These are phyloP conservation scores for Syngnathus scovelli DNA, from an alignment of 2,113 vertebrate species.

Conservation along the genomic window DNA sequence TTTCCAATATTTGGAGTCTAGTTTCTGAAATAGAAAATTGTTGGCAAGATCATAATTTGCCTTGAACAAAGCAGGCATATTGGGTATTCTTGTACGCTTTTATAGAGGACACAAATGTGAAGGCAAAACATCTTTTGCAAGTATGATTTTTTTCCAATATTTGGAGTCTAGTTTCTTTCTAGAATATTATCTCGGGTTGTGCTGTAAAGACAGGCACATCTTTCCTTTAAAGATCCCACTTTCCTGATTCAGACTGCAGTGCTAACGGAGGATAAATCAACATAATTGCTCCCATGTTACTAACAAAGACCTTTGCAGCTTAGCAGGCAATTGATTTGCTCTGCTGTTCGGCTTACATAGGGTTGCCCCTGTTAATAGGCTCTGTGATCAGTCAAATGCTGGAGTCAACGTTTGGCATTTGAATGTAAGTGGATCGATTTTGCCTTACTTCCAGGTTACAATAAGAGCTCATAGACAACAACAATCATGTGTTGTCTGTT, in stretches of 20 bases:
- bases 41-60: too few relatives aligned
- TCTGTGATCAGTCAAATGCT: slow-evolving; percentile 44
- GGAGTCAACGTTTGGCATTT: slow-evolving; percentile 29
- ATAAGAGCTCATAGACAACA: too few relatives aligned
- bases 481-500: too few relatives aligned
- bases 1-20: neutral
- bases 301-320: slow-evolving; percentile 25
- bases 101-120: neutral
- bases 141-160: neutral
- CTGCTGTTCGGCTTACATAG: slow-evolving; percentile 4
- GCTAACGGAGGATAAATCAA: slow-evolving; percentile 8
- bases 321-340: slow-evolving; percentile 27
- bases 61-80: neutral
- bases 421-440: slow-evolving; percentile 30
- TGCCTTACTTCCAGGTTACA: too few relatives aligned
- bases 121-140: neutral
- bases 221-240: neutral
- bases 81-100: too few relatives aligned
- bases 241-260: neutral
- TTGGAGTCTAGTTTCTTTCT: neutral
- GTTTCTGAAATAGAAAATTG: too few relatives aligned
- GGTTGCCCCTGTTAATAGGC: slow-evolving; percentile 35
- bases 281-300: slow-evolving; percentile 12
- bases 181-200: neutral
- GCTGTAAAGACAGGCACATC: neutral